A percentile compares a stretch with the other conserved stretches of the same genome.
phyloP scores from a whole-genome alignment of 2,797 vertebrate species.

The Coregonus suidteri region DNA sequence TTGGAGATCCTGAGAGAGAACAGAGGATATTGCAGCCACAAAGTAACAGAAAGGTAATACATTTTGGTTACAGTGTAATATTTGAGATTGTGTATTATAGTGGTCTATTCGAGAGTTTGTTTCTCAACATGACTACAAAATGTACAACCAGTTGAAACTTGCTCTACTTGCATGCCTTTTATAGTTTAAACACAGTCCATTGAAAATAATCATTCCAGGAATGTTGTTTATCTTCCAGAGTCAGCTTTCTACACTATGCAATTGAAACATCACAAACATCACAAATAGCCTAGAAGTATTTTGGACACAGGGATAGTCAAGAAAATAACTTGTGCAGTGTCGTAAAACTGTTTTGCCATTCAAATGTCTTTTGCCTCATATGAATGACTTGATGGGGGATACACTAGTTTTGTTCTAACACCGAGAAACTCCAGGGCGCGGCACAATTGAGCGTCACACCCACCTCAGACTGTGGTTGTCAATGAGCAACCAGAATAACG shows the following conservation, averaged over 20 bases:
- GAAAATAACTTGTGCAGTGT: background rate
- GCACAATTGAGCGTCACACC: conserved; percentile 55
- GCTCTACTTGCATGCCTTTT: background rate
- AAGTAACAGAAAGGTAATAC: conserved; percentile 39
- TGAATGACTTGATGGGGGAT: background rate
- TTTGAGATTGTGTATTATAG: background rate
- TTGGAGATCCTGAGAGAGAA: conserved; percentile 37
- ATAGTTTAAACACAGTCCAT: no score
- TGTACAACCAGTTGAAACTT: background rate
- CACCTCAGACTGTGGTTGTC: conserved; percentile 48
- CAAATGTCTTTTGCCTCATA: background rate
- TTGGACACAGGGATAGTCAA: background rate
- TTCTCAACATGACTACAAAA: background rate
- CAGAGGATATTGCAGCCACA: conserved; percentile 4
- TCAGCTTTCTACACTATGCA: background rate
- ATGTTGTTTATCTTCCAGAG: background rate
- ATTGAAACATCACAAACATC: background rate
- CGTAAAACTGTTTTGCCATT: background rate
- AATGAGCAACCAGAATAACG: conserved; percentile 46
- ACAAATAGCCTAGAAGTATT: background rate
- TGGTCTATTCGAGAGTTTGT: background rate
- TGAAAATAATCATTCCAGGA: background rate
- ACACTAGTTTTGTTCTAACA: background rate
- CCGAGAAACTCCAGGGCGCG: conserved; percentile 53
- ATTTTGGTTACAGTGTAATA: background rate